Base-by-base conservation (phyloP, 2,797 vertebrate species). In the Capromys pilorides region DNA sequence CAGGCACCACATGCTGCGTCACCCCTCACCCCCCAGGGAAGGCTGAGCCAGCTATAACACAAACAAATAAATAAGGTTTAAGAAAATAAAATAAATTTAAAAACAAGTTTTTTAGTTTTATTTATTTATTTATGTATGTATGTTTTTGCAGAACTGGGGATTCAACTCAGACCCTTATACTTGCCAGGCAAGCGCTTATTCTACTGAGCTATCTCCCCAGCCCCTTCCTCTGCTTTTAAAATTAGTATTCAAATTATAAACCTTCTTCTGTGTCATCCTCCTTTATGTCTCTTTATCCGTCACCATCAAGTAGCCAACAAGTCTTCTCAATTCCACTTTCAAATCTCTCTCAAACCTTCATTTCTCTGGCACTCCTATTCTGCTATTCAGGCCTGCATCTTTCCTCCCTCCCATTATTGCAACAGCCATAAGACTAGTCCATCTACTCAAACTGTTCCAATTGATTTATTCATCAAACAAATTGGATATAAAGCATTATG, bases 221-320 rank as follows among this genome's bases (percentile, higher is more conserved):
- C 45, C 45, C 21, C 28, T 62, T 66, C 61, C 59, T 81, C 89
- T 66, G 75, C 61, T 64, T 95, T 59, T 41, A 69, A 41, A 91
- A 45, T 69, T 73, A 83, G 88, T 57, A 64, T 75, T 49, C 41
- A 95, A 94, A 85, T 61, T 73, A 79, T 21, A 85, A 90, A 71
- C 49, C n/a, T 41, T 41, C n/a, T 75, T 54, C 19, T 90, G 1
- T 85, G 83, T 71, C 67, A 88, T 61, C 16, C 39, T 57, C 16
- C n/a, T 93, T 49, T 67, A 61, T 10, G 66, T n/a, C 31, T 88
- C 82, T 41, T 93, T 61, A 83, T 64, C 45, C 33, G 62, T 86
- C n/a, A 51, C 28, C 16, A 91, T 45, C 57, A 81, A 62, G 62
- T 31, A 59, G 78, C 36, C 89, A 89, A 75, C 19, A 67, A 80